Evolutionary conservation across 2,797 vertebrate genomes (phyloP).

Genomic region (Argentina silus): DNA sequence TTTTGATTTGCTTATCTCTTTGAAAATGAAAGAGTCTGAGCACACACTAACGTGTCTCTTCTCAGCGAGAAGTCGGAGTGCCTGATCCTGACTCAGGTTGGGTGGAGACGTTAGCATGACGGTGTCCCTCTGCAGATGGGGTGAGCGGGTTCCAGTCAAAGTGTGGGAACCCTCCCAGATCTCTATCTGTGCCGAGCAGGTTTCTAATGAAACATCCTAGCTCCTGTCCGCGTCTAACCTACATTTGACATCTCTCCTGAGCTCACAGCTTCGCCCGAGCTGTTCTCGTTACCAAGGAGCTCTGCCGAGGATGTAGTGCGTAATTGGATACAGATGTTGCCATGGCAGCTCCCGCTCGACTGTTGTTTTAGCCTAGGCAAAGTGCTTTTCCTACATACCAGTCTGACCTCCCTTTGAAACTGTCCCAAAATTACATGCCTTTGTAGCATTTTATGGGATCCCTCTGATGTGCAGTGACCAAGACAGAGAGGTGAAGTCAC

Average conservation of each 20-base stretch:
- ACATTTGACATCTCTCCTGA: conserved; percentile 80
- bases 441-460: conserved; percentile 78
- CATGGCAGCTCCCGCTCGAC: conserved; percentile 79
- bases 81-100: neutral
- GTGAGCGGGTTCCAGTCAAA: neutral
- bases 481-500: conserved; percentile 44
- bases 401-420: conserved; percentile 87
- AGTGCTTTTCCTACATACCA: conserved; percentile 83
- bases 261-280: conserved; percentile 74
- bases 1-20: neutral
- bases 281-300: conserved; percentile 77
- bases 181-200: conserved; percentile 20
- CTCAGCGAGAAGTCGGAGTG: neutral
- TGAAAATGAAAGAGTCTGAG: neutral
- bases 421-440: conserved; percentile 85
- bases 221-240: conserved; percentile 72
- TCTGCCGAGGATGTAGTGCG: conserved; percentile 80
- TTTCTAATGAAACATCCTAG: conserved; percentile 72
- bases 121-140: neutral
- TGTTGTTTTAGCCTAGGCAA: conserved; percentile 88
- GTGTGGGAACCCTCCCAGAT: conserved; percentile 16
- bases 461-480: conserved; percentile 51
- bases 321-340: conserved; percentile 89
- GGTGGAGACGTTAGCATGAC: neutral
- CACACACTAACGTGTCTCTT: neutral